Conservation (phyloP, 2,797 vertebrate genomes). For the Sebastes reedi region DNA sequence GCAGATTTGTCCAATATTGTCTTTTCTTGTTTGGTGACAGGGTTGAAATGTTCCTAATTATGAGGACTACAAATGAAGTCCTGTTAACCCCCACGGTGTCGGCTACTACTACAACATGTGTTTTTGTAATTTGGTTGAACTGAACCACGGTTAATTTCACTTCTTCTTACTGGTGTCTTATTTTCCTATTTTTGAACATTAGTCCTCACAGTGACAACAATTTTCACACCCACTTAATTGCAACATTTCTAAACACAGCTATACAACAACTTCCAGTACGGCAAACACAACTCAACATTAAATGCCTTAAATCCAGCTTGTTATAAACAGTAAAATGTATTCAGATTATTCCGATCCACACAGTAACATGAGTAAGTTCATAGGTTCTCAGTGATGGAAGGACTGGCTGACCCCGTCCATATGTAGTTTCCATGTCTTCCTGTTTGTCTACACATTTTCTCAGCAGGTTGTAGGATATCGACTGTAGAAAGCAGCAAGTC, state of each 20-base stretch:
- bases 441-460: conserved; percentile 17
- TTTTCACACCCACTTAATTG: conserved; percentile 3
- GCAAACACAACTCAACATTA: not conserved
- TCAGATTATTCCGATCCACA: not conserved
- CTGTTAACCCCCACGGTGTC: fast-evolving
- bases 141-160: not conserved
- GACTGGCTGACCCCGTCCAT: not conserved
- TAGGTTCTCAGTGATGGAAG: not conserved
- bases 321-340: not conserved
- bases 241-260: not conserved
- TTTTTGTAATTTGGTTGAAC: not conserved
- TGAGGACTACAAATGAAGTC: not conserved
- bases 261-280: not conserved
- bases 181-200: not conserved
- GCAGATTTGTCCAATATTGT: not conserved
- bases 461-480: not conserved
- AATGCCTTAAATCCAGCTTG: not conserved
- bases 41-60: not conserved
- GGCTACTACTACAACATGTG: fast-evolving
- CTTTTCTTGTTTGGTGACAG: not conserved
- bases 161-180: not conserved
- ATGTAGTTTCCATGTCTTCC: conserved; percentile 3
- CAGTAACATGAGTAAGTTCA: not conserved
- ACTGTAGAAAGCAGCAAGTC: conserved; percentile 8
- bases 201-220: not conserved